Base-by-base conservation (phyloP, 1,140 invertebrate species). In the Sipha flava region DNA sequence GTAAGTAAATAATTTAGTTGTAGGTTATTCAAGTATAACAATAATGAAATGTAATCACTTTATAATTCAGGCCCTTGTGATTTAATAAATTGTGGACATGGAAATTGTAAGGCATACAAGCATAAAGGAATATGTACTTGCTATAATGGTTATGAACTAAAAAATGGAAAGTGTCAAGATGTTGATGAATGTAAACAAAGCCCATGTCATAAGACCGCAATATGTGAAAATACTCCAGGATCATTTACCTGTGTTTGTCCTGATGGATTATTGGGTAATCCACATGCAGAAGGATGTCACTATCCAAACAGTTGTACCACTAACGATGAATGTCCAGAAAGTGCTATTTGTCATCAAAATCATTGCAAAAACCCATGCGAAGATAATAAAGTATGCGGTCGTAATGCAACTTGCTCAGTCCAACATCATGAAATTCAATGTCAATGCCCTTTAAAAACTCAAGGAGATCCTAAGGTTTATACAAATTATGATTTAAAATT, bases 311-410 rank as follows among this genome's bases (percentile, higher is more conserved):
- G 29, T 31, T 94, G 93, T 85, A 87, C 92, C 1, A 88, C 90
- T 49, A 93, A 92, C 84, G 88, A 90, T 14, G 92, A 96, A 59
- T 97, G 95, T 88, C 93, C 94, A 1, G 92, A 91, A 82, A 93
- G 95, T 83, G 94, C 94, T 84, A 89, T 90, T 34, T 95, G 94
- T 82, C 87, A 91, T 34, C 91, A 91, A 80, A 88, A 90, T 80
- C 92, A 92, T 81, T 96, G 94, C 82, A 85, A 92, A 7, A 91
- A 92, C 84, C 93, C 94, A 2, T 96, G 94, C 83, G 83, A 88
- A 0, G 86, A 88, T 21, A 86, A 87, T 7, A 86, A 88, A 0
- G 89, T 93, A 16, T 97, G 95, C 84, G 94, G 94, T 14, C 89
- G 90, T 21, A 91, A 92, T 34, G 94, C 94, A 12, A 87, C 92